Evolutionary conservation across 2,113 vertebrate genomes (phyloP).

Genomic region (Alexandromys fortis): DNA sequence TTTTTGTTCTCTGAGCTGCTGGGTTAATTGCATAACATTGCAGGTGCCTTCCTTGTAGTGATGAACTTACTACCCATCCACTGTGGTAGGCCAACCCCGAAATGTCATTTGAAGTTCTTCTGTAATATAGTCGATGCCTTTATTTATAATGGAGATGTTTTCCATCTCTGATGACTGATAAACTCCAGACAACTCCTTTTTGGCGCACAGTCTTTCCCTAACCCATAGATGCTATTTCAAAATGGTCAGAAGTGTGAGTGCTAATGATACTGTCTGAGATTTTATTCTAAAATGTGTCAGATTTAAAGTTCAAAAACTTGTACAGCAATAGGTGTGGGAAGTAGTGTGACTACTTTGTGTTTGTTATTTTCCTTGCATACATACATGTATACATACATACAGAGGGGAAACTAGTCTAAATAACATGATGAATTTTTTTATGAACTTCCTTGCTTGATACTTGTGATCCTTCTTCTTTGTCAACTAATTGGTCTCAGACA

Average conservation of each 20-base stretch:
- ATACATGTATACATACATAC: neutral
- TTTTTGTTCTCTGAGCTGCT: slow-evolving; percentile 67
- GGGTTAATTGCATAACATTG: slow-evolving; percentile 59
- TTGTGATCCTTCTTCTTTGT: slow-evolving; percentile 4
- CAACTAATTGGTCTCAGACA: neutral
- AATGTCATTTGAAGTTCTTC: neutral
- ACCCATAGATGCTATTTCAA: slow-evolving; percentile 12
- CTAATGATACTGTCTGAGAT: slow-evolving; percentile 38
- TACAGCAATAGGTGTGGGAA: neutral
- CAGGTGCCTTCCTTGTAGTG: neutral
- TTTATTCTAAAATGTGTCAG: neutral
- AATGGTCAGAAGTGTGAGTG: neutral
- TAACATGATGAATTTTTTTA: neutral
- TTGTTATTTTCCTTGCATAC: neutral
- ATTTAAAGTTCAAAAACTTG: neutral
- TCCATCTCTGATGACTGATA: slow-evolving; percentile 44
- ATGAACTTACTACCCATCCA: neutral
- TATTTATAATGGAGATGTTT: slow-evolving; percentile 62
- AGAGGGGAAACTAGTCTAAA: neutral
- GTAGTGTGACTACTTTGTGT: neutral
- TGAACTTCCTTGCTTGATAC: neutral
- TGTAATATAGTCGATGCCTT: slow-evolving; percentile 20
- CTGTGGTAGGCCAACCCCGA: neutral
- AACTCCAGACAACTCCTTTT: slow-evolving; percentile 2
- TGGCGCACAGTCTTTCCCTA: neutral